Evolutionary conservation across 1,140 invertebrate genomes (phyloP), one percentile per base, ranked within the genome.

Genomic region (Xylocopa sonorina): DNA sequence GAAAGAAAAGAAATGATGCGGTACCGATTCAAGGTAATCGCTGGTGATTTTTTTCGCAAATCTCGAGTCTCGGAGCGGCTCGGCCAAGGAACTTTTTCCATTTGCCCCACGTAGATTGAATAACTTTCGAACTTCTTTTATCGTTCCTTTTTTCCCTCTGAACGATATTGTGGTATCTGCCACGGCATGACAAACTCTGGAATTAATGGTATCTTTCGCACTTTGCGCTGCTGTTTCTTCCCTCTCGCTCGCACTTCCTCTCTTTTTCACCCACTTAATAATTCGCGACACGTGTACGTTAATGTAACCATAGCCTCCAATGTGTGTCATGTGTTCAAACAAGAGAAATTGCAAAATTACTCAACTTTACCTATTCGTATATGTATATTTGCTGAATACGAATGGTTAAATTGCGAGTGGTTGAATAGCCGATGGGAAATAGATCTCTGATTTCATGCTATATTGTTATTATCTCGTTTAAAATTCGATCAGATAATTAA

Each of bases 81-180:
- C 55, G 24, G 73, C 51, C 72, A 50, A n/a, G 34, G 63, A 77
- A 76, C 73, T 76, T 80, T 80, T 76, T 57, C 63, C 78, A 76
- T 76, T 74, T 77, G 62, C 63, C 57, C 62, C 21, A 48, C 72
- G 38, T 43, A 80, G 73, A 80, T 76, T 77, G 78, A 80, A 80
- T 80, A 76, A 80, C 78, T 80, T 80, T 68, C 29, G 32, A 67
- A 75, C 72, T 66, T 76, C 72, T 68, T 66, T 76, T 63, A 64
- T 76, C 73, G 53, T n/a, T 41, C 29, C 51, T 50, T 48, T 48
- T 60, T 16, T 24, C 16, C 50, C 16, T 46, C 27, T 29, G 63
- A 77, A 76, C 78, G 73, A 68, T 68, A 75, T 69, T 48, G 63
- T 57, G 73, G 63, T 53, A 68, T 80, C 69, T 66, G 41, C 41